Evolutionary conservation across 1,140 invertebrate species (phyloP), one percentile per base, ranked within the genome.

Genomic region (Eciton burchellii): DNA sequence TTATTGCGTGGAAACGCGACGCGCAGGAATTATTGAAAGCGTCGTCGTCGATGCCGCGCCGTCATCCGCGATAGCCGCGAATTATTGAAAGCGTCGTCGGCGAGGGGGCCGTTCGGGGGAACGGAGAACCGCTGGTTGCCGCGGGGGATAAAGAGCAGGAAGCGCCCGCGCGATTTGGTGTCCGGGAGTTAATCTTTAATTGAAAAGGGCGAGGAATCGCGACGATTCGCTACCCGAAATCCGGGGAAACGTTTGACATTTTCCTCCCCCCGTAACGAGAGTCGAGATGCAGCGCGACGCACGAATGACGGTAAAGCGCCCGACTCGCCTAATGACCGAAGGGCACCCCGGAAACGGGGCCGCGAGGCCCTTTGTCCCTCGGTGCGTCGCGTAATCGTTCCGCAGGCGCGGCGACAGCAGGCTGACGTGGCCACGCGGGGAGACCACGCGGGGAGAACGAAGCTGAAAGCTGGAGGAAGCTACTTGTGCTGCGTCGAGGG

Each of bases 21-120:
- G 26, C n/a, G 24, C 77, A n/a, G 41, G 16, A 81, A 81, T 81
- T 81, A 81, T 81, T 81, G n/a, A 60, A 81, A 81, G 24, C 47
- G n/a, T 14, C 56, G 21, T 63, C 43, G 65, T 29, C 19, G 0
- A 41, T 3, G 35, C 14, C 59, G 16, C 21, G 21, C 29, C 35
- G n/a, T 35, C 47, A 26, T 54, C 29, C 71, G 41, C 63, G 68
- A 79, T 70, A 79, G 68, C 70, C 74, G 68, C 74, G 63, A 79
- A 81, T 81, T 81, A 81, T 81, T 81, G 77, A 73, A 60, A 57
- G 63, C 63, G 68, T 77, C 49, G 63, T 43, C 74, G 19, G 11
- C 49, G 49, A 70, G 47, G 49, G 52, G n/a, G 43, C 16, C 2
- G 6, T 35, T 6, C 35, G 35, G 2, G 35, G 35, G 6, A 2